These are phyloP conservation scores for Anoncus sp. DNA, from an alignment of 2,888 invertebrate genomes.

Conservation along the genomic window DNA sequence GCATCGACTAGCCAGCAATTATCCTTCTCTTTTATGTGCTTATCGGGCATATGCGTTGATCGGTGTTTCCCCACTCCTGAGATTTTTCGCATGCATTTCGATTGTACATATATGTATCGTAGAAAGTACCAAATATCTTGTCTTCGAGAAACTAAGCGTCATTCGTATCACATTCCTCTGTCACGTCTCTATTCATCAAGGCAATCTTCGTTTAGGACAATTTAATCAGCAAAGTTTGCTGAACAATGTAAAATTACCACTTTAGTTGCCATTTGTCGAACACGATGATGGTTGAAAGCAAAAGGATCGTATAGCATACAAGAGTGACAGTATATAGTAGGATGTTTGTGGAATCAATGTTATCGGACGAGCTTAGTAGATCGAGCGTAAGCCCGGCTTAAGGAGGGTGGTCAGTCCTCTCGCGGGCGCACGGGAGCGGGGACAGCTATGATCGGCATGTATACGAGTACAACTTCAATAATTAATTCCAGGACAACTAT, in stretches of 20 bases:
- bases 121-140: too few species aligned
- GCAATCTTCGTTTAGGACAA: not conserved
- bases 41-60: not conserved
- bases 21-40: conserved; percentile 1
- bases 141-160: too few species aligned
- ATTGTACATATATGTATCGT: not conserved
- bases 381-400: conserved; percentile 55
- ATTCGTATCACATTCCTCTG: not conserved
- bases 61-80: not conserved
- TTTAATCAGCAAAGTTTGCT: not conserved
- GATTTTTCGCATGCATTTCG: not conserved
- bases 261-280: conserved; percentile 27
- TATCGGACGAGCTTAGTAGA: conserved; percentile 55
- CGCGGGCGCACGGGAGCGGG: too few species aligned
- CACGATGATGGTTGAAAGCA: conserved; percentile 6
- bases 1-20: conserved; percentile 4
- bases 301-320: conserved; percentile 1
- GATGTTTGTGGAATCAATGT: conserved; percentile 55
- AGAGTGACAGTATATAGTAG: not conserved
- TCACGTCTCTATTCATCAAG: not conserved
- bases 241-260: conserved; percentile 22
- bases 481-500: too few species aligned
- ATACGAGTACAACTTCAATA: too few species aligned
- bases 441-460: too few species aligned
- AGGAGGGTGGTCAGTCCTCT: too few species aligned